Base-by-base conservation (phyloP, 2,113 vertebrate species). In the Pipa parva region DNA sequence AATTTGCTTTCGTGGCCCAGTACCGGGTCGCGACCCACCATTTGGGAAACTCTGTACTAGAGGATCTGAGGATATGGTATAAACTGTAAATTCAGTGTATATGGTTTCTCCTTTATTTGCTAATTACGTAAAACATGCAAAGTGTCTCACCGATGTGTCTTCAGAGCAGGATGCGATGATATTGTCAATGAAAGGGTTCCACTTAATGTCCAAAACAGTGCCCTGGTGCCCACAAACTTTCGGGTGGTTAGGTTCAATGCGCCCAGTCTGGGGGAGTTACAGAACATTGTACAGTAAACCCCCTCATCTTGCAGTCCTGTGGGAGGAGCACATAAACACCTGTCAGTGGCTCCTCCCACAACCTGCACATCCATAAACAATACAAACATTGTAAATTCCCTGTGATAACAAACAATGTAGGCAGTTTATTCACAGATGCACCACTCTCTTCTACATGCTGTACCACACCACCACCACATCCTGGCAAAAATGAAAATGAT, bases 161-260 rank as follows among this genome's bases (percentile, higher is more conserved):
- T 99, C 97, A 0, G 97, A 98, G 80, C 97, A 99, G 0, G 97
- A 99, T 0, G 97, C 97, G 0, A 99, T 90, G 81, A 99, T 85
- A 85, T 97, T 98, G 68, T 98, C 96, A 48, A 96, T 92, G 80
- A 99, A 99, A n/a, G 97, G 97, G 22, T 98, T 99, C 97, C 97
- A 99, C 71, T 99, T 99, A 87, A 99, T 96, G 56, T 99, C 97
- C 78, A 99, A 85, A 13, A 99, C 96, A 0, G 96, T 98, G 50
- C 97, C 95, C 59, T 97, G 96, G 82, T 98, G 96, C 0, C 96
- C 96, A 0, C 97, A 98, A 20, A 98, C 90, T 74, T 97, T 98
- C 33, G 96, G 93, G 78, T 93, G 86, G 74, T 95, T 96, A 2
- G 94, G 91, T 21, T 98, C 95, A 28, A 97, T 92, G 29, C 96